These are phyloP conservation scores for Ochotona curzoniae DNA, from an alignment of 2,113 vertebrate genomes.

Conservation along the genomic window DNA sequence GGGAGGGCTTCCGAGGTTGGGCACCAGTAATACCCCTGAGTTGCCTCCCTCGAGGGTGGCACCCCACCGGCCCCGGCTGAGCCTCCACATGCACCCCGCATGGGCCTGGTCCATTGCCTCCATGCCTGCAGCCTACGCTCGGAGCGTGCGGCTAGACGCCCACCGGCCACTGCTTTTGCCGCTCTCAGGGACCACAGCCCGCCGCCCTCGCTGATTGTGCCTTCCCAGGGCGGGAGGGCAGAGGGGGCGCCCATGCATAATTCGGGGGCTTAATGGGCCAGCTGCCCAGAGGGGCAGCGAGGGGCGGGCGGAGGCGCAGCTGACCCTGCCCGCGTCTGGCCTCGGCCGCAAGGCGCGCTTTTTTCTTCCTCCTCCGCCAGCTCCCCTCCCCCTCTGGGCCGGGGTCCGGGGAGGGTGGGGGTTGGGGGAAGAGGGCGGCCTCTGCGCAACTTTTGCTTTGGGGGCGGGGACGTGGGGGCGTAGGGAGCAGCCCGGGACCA, in stretches of 20 bases:
- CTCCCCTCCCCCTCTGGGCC: constrained; percentile 67
- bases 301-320: constrained; percentile 81
- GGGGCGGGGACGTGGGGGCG: neutral
- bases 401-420: constrained; percentile 30
- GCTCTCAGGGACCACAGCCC: constrained; percentile 63
- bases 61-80: neutral
- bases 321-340: constrained; percentile 85
- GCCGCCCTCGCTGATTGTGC: constrained; percentile 64
- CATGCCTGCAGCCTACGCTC: constrained; percentile 47
- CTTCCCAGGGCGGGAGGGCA: constrained; percentile 34
- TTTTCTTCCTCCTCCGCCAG: constrained; percentile 86
- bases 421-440: neutral
- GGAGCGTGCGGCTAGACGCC: neutral
- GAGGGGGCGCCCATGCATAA: constrained; percentile 83
- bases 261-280: constrained; percentile 86
- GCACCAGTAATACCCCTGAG: neutral
- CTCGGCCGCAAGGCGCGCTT: constrained; percentile 82
- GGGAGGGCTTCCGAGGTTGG: neutral
- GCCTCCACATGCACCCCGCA: neutral
- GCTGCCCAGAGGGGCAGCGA: constrained; percentile 79
- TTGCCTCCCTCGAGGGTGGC: neutral
- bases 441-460: constrained; percentile 33
- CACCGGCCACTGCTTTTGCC: constrained; percentile 72
- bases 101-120: too few relatives aligned
- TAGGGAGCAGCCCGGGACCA: neutral